Conservation (phyloP, 2,113 vertebrate species). For the Cryptomyrus ogoouensis region DNA sequence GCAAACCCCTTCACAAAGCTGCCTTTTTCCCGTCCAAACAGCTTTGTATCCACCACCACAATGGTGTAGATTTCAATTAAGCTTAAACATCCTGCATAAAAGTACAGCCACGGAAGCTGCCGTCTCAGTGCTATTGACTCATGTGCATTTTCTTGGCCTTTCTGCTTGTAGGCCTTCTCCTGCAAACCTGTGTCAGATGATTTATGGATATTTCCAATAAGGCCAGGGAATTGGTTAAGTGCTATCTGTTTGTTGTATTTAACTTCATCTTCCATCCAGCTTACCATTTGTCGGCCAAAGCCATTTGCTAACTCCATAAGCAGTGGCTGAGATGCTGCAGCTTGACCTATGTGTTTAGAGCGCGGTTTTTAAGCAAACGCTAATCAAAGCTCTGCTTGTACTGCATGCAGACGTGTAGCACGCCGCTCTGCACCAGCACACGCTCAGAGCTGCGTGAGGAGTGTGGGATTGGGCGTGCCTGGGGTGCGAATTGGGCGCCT, state of each 20-base stretch:
- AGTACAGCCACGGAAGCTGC: not conserved
- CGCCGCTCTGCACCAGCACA: not conserved
- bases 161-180: not conserved
- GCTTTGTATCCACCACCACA: not conserved
- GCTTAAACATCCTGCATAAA: not conserved
- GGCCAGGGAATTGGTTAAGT: not conserved
- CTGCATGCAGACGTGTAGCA: not conserved
- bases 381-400: not conserved
- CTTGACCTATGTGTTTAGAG: not conserved
- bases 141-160: not conserved
- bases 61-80: not conserved
- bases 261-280: not conserved
- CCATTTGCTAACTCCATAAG: not conserved
- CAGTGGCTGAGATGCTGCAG: not conserved
- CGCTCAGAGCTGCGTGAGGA: not conserved
- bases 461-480: not conserved
- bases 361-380: not conserved
- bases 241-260: not conserved
- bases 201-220: not conserved
- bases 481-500: constrained; percentile 42
- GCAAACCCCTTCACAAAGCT: not conserved
- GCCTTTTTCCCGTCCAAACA: not conserved
- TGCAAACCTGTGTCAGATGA: not conserved
- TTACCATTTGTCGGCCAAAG: not conserved
- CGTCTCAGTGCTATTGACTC: not conserved